A percentile compares a stretch with the other conserved stretches of the same genome.
phyloP scores from a whole-genome alignment of 2,888 invertebrate genomes.

The Dicranocentrus wangi region DNA sequence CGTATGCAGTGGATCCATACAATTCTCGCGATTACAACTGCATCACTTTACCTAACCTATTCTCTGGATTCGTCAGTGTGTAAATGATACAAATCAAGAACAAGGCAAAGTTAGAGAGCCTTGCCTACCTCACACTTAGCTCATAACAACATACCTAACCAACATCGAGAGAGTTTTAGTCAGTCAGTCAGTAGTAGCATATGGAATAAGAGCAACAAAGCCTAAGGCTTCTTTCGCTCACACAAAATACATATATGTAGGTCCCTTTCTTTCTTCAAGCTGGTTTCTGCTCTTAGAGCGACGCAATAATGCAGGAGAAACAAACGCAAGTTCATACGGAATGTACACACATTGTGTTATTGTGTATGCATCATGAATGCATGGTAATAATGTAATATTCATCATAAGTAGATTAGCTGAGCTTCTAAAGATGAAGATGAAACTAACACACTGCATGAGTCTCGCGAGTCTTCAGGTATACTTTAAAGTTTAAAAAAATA shows the following conservation, averaged over 20 bases:
- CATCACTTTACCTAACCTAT: constrained; percentile 30
- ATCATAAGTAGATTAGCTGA: constrained; percentile 30
- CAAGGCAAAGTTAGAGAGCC: neutral
- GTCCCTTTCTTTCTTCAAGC: constrained; percentile 61
- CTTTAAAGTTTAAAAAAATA: neutral
- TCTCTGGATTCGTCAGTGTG: constrained; percentile 49
- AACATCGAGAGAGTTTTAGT: constrained; percentile 27
- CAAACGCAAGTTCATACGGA: constrained; percentile 33
- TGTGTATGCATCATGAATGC: neutral
- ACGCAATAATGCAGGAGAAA: constrained; percentile 5
- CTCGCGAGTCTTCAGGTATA: neutral
- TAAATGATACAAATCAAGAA: constrained; percentile 29
- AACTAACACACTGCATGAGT: neutral
- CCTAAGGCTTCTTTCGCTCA: constrained; percentile 51
- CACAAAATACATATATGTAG: constrained; percentile 39
- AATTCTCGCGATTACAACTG: neutral
- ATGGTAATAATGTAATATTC: constrained; percentile 9
- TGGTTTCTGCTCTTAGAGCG: constrained; percentile 38
- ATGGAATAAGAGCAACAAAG: constrained; percentile 55
- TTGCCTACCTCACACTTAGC: constrained; percentile 50
- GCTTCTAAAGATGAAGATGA: constrained; percentile 6
- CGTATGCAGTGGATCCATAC: constrained; percentile 1
- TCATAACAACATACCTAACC: constrained; percentile 28
- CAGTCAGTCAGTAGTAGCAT: constrained; percentile 56
- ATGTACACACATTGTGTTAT: neutral